Conservation (phyloP, 2,888 invertebrate species). For the Heliconius hortense region DNA sequence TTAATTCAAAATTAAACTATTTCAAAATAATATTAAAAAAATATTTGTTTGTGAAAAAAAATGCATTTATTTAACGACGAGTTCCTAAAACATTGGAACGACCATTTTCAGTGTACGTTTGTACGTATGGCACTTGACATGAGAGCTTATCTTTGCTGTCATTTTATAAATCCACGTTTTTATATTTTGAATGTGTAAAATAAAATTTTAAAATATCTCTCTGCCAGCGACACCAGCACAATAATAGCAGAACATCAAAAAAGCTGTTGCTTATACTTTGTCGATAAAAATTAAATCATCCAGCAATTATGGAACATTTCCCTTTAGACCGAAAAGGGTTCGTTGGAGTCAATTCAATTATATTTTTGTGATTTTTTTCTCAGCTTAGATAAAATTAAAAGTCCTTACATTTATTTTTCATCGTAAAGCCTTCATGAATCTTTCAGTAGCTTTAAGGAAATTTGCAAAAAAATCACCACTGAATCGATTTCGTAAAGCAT, state of each 20-base stretch:
- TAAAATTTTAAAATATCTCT: slow-evolving; percentile 25
- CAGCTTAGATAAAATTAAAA: slow-evolving; percentile 43
- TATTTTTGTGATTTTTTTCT: slow-evolving; percentile 54
- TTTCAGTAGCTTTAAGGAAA: slow-evolving; percentile 43
- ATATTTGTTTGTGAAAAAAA: neutral
- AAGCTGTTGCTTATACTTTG: slow-evolving; percentile 19
- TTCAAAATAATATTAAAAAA: neutral
- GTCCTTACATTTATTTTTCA: slow-evolving; percentile 45
- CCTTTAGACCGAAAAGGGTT: slow-evolving; percentile 46
- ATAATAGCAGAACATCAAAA: slow-evolving; percentile 15
- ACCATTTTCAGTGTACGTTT: slow-evolving; percentile 29
- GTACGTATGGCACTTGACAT: slow-evolving; percentile 46
- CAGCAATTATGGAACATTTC: slow-evolving; percentile 45
- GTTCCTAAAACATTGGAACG: slow-evolving; percentile 40
- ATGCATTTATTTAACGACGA: slow-evolving; percentile 7
- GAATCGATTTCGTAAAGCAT: slow-evolving; percentile 29
- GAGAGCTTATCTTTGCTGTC: slow-evolving; percentile 50
- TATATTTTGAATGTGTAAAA: slow-evolving; percentile 34
- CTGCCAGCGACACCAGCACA: slow-evolving; percentile 4
- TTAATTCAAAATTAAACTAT: no score
- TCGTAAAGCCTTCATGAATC: slow-evolving; percentile 42
- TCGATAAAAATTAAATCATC: slow-evolving; percentile 41
- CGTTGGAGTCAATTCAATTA: slow-evolving; percentile 59
- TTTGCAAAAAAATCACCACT: slow-evolving; percentile 39
- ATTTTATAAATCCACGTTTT: slow-evolving; percentile 44